Evolutionary conservation across 2,888 invertebrate genomes (phyloP).

Genomic region (Athalia circularis): DNA sequence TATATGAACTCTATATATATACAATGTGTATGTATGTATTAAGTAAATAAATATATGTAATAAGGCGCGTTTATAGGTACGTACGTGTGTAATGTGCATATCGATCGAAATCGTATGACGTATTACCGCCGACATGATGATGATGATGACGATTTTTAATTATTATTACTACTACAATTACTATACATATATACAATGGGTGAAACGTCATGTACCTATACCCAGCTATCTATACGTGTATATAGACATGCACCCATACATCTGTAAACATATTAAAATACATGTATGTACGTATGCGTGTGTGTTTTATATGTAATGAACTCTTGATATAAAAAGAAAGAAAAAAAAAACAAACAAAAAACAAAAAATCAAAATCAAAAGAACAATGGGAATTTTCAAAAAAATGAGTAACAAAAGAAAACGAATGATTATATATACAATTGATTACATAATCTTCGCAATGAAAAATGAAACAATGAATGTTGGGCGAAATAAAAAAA

Average conservation of each 20-base stretch:
- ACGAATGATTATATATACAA: constrained; percentile 28
- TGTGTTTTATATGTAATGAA: constrained; percentile 31
- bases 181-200: not conserved
- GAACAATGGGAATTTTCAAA: constrained; percentile 26
- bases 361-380: constrained; percentile 14
- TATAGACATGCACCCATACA: not conserved
- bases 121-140: not conserved
- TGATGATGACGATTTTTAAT: not conserved
- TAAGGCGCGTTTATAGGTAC: too few relatives aligned
- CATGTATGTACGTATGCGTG: constrained; percentile 36
- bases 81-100: too few relatives aligned
- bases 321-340: constrained; percentile 24
- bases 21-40: too few relatives aligned
- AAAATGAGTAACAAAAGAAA: constrained; percentile 25
- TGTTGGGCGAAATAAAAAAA: not conserved
- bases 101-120: not conserved
- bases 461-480: not conserved
- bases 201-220: not conserved
- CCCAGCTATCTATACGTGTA: not conserved
- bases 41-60: too few relatives aligned
- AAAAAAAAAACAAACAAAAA: constrained; percentile 18
- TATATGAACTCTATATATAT: too few relatives aligned
- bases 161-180: not conserved
- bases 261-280: not conserved
- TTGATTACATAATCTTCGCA: constrained; percentile 17